Evolutionary conservation across 2,113 vertebrate genomes (phyloP).

Genomic region (Mus musculus): GRCm39 chr7:45032501-45033000

Average conservation of each 20-base stretch:
- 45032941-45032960: constrained; percentile 61
- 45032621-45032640: constrained; percentile 99
- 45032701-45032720: constrained; percentile 73
- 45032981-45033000: constrained; percentile 75
- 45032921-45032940: constrained; percentile 47
- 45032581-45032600: constrained; percentile 99
- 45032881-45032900: constrained; percentile 39
- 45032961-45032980: constrained; percentile 61
- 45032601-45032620: constrained; percentile 99
- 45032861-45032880: constrained; percentile 72
- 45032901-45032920: constrained; percentile 35
- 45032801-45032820: constrained; percentile 66
- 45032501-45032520: constrained; percentile 87
- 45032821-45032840: constrained; percentile 68
- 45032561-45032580: constrained; percentile 99
- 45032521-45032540: constrained; percentile 99
- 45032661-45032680: constrained; percentile 80
- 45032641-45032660: constrained; percentile 86
- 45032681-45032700: constrained; percentile 78
- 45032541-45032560: constrained; percentile 99
- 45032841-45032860: constrained; percentile 46
- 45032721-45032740: constrained; percentile 69
- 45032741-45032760: constrained; percentile 65
- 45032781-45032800: constrained; percentile 61
- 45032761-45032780: constrained; percentile 65